Base-by-base conservation (phyloP, 2,113 vertebrate genomes). In the Chlorocebus sabaeus region DNA sequence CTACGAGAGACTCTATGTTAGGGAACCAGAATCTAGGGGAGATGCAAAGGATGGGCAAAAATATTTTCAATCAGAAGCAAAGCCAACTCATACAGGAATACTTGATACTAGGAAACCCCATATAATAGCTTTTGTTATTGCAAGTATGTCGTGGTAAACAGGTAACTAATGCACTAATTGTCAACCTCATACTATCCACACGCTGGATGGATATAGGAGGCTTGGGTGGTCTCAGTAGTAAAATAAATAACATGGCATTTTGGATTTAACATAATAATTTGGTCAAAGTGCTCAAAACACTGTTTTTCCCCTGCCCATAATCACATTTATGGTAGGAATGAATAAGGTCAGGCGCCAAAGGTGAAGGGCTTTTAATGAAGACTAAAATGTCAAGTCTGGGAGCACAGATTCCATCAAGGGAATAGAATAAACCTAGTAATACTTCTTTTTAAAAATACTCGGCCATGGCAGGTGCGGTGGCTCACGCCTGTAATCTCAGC, bases 121-220 rank as follows among this genome's bases (percentile, higher is more conserved):
- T 85, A 32, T 82, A 68, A 67, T 38, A 94, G 76, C 52, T 89
- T 88, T 93, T 92, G 64, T 85, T 88, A 84, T 48, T 93, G 72
- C 30, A 93, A 92, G 92, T 64, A 73, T 30, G 43, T 48, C 30
- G 16, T 45, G 92, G 73, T 94, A 84, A 95, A 88, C 84, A 91
- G 75, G 88, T 89, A 84, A 97, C 89, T 92, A 97, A 93, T 90
- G 94, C 89, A 89, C 61, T 92, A 64, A 76, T 55, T 50, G 50
- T 90, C 59, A 92, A 88, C 79, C 68, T 84, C 67, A 96, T 87
- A 79, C 45, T 30, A 70, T 75, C 13, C 25, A 52, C 59, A 94
- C 30, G 43, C 85, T 95, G 57, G 43, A 81, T 95, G 57, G 43
- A 78, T 85, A 70, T 14, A 61, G 52, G 52, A 85, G 43, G 14